Evolutionary conservation across 2,797 vertebrate species (phyloP).

Genomic region (Menidia menidia): DNA sequence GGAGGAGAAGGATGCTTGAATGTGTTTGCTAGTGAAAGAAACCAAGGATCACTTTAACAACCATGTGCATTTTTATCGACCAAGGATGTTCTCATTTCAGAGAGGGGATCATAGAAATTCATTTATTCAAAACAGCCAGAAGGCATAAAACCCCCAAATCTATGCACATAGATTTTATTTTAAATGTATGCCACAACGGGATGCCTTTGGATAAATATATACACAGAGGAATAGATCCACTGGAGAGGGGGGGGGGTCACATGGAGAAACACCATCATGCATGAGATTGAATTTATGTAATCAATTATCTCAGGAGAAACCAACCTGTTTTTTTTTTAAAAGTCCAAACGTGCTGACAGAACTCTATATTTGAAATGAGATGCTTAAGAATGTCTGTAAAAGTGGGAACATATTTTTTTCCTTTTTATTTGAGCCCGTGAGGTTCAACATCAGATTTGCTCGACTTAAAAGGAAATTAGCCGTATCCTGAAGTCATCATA

Average conservation of each 20-base stretch:
- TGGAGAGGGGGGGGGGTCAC: conserved; percentile 30
- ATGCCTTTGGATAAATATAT: conserved; percentile 5
- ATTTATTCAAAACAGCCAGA: conserved; percentile 16
- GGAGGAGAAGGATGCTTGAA: not conserved
- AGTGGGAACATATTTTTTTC: not conserved
- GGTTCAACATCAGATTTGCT: conserved; percentile 10
- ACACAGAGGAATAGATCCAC: conserved; percentile 23
- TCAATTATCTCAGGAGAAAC: not conserved
- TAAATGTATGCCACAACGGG: conserved; percentile 1
- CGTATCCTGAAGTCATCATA: conserved; percentile 15
- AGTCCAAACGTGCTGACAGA: not conserved
- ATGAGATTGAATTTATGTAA: not conserved
- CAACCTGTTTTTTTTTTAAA: conserved; percentile 4
- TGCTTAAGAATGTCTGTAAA: not conserved
- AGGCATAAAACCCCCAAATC: conserved; percentile 3
- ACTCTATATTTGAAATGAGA: not conserved
- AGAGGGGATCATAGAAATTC: not conserved
- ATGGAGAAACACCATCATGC: conserved; percentile 29
- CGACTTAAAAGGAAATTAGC: conserved; percentile 10
- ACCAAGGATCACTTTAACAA: not conserved
- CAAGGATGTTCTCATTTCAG: not conserved
- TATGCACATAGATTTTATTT: conserved; percentile 6
- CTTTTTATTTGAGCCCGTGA: conserved; percentile 7
- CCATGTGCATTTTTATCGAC: not conserved
- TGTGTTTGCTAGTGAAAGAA: conserved; percentile 7